Evolutionary conservation across 1,140 invertebrate species (phyloP).

Genomic region (Lordiphosa mommai): DNA sequence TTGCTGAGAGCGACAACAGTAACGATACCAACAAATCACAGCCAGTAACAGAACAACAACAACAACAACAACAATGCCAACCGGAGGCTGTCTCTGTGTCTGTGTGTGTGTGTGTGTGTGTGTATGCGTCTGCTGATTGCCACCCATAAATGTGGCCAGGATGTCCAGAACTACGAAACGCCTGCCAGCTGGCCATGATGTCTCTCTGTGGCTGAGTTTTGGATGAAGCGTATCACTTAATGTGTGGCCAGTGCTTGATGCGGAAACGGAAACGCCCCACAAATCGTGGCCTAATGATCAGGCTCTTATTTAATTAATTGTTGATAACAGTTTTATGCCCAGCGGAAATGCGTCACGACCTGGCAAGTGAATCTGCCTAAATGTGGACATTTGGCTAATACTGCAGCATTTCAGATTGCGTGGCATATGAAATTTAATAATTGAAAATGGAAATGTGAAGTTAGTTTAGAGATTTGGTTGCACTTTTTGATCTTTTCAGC

Average conservation of each 20-base stretch:
- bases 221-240: conserved; percentile 48
- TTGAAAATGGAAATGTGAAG: too few species aligned
- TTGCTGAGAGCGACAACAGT: conserved; percentile 74
- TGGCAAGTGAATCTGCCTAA: not conserved
- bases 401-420: too few species aligned
- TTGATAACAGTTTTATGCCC: conserved; percentile 62
- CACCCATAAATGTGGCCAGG: conserved; percentile 3
- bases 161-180: conserved; percentile 8
- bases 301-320: conserved; percentile 74
- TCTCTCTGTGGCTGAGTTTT: conserved; percentile 6
- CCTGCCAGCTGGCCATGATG: not conserved
- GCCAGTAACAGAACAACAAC: conserved; percentile 22
- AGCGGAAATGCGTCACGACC: conserved; percentile 31
- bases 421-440: too few species aligned
- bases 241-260: conserved; percentile 30
- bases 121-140: conserved; percentile 31
- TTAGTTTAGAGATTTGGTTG: too few species aligned
- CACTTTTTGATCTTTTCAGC: too few species aligned
- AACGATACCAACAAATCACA: conserved; percentile 74
- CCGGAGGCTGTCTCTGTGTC: conserved; percentile 7
- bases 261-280: conserved; percentile 67
- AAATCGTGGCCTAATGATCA: conserved; percentile 74
- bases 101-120: not conserved
- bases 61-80: conserved; percentile 24
- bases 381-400: not conserved